Conservation (phyloP, 1,140 invertebrate species). For the Leptinotarsa undecemlineata region DNA sequence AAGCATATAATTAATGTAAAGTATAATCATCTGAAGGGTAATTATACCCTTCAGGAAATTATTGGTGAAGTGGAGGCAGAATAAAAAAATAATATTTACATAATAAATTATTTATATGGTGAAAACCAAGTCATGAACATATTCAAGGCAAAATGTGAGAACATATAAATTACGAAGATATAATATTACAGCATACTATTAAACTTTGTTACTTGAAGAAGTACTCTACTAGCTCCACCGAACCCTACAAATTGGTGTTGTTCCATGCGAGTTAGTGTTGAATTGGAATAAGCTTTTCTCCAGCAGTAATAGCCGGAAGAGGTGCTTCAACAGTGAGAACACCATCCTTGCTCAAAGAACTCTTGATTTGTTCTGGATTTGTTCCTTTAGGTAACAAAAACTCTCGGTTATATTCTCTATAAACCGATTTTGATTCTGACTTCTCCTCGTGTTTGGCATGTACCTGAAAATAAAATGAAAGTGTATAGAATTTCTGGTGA, state of each 20-base stretch:
- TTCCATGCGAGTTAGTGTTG: conserved; percentile 63
- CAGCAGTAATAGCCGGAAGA: conserved; percentile 71
- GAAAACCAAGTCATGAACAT: too few species aligned
- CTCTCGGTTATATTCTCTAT: conserved; percentile 94
- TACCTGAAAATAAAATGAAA: conserved; percentile 68
- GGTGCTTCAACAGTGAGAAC: conserved; percentile 94
- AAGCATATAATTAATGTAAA: too few species aligned
- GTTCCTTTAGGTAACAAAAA: conserved; percentile 92
- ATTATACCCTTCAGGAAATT: too few species aligned
- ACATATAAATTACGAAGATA: background rate
- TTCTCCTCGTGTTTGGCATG: conserved; percentile 97
- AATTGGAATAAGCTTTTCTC: conserved; percentile 79
- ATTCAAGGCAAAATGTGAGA: too few species aligned
- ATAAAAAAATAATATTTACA: too few species aligned
- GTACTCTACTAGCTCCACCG: background rate
- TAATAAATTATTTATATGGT: too few species aligned
- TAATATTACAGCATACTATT: background rate
- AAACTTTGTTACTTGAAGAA: background rate
- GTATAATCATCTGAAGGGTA: too few species aligned
- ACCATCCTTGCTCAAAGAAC: conserved; percentile 87
- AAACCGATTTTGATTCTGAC: conserved; percentile 89
- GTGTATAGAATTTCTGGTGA: too few species aligned
- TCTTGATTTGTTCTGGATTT: conserved; percentile 90
- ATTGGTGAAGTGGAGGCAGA: too few species aligned
- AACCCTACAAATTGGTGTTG: background rate